Evolutionary conservation across 2,797 vertebrate species (phyloP), one percentile per base, ranked within the genome.

Genomic region (Thunnus albacares): DNA sequence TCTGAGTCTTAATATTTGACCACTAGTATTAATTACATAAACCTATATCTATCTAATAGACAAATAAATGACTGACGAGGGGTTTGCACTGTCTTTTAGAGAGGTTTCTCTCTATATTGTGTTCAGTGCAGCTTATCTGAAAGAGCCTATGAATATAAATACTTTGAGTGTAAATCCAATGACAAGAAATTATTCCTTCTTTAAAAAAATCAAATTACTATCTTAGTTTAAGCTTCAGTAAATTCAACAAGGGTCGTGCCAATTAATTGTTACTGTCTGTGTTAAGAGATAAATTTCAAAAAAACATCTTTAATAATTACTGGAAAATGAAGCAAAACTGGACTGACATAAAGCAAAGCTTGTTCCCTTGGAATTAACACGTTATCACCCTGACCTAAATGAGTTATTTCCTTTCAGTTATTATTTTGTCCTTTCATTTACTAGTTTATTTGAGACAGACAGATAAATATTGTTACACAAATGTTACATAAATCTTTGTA

Each of bases 1-100:
- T 52, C 33, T 71, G 49, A 79, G 51, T 53, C 30, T 71, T 68
- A 71, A 66, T 76, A 82, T 77, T 75, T 72, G 59, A 73, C 47
- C 62, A 51, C n/a, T 18, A 51, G 18, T 51, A 51, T 51, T 51
- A 51, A 51, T 51, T 51, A 51, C 17, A 51, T 12, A 74, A 65
- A 52, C 4, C n/a, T 59, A 5, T 51, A 20, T 67, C 18, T 28
- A 17, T 38, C 22, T 30, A 55, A 63, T 2, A 41, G 55, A 58
- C 35, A 49, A 10, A 30, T 30, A 49, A 22, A 62, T 28, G 24
- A 71, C 4, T 38, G 11, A 59, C 30, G 10, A 64, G n/a, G 22
- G 47, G 22, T 59, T 20, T 59, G 17, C 3, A 26, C 8, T 56
- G 47, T 15, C 45, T n/a, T 35, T 10, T 2, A 12, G 13, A 67